These are phyloP conservation scores for Heteromormyrus szaboi DNA, from an alignment of 2,797 vertebrate genomes.

Conservation along the genomic window DNA sequence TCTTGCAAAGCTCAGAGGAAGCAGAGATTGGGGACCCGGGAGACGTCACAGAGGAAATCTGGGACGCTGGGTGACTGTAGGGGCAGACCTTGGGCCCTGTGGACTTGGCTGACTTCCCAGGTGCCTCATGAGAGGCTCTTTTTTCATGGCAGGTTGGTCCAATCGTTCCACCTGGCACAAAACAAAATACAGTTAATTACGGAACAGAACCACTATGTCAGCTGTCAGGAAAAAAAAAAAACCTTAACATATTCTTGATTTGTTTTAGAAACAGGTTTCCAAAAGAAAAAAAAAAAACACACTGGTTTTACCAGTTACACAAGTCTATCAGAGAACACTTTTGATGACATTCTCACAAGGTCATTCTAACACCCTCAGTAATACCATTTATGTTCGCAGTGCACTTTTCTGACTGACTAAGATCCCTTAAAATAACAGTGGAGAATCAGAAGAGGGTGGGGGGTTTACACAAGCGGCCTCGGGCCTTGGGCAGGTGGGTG, in stretches of 20 bases:
- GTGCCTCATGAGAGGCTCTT: slow-evolving; percentile 64
- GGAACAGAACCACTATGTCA: neutral
- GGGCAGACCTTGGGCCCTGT: slow-evolving; percentile 77
- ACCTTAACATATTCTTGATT: neutral
- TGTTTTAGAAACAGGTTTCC: neutral
- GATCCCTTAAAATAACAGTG: neutral
- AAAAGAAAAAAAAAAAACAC: neutral
- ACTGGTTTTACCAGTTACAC: slow-evolving; percentile 12
- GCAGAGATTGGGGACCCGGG: slow-evolving; percentile 74
- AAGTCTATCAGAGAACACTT: neutral
- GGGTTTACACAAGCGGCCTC: neutral
- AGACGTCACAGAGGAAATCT: slow-evolving; percentile 60
- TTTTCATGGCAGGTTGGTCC: slow-evolving; percentile 66
- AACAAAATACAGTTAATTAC: neutral
- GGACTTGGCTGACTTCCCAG: slow-evolving; percentile 66
- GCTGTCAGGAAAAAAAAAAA: neutral
- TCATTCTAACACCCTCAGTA: neutral
- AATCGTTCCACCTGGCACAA: slow-evolving; percentile 48
- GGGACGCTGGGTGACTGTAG: slow-evolving; percentile 74
- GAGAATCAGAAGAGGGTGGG: neutral
- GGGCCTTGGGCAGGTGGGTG: neutral
- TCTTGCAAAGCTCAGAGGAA: slow-evolving; percentile 87
- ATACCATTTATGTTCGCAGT: neutral
- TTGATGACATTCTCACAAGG: neutral
- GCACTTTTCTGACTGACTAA: neutral